Evolutionary conservation across 2,113 vertebrate genomes (phyloP).

Genomic region (Nymphicus hollandicus): DNA sequence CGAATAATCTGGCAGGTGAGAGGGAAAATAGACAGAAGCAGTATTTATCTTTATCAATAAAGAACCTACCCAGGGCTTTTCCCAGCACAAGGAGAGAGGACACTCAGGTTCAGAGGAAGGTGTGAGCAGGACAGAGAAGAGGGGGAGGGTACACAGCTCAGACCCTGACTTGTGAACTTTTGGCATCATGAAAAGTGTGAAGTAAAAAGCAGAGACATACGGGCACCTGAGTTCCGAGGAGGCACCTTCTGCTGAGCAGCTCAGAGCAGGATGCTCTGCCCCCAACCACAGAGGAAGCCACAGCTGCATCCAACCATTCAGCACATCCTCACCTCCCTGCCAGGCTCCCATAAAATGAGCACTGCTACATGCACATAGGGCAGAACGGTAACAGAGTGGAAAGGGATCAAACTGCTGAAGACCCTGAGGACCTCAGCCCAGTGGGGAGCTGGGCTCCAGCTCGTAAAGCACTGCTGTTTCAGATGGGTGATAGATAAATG

Average conservation of each 20-base stretch:
- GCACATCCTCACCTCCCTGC: not conserved
- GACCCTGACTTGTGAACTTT: not conserved
- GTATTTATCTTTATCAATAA: not conserved
- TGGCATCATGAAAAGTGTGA: not conserved
- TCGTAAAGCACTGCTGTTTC: not conserved
- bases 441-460: not conserved
- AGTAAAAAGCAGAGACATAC: not conserved
- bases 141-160: rapidly evolving
- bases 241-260: not conserved
- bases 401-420: not conserved
- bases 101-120: not conserved
- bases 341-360: rapidly evolving
- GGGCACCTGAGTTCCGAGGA: not conserved
- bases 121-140: not conserved
- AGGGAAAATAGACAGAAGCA: not conserved
- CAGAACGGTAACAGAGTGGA: not conserved
- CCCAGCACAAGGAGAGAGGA: not conserved
- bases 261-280: not conserved
- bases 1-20: not conserved
- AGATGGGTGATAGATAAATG: not conserved
- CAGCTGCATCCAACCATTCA: rapidly evolving
- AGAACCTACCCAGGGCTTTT: not conserved
- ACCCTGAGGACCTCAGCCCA: not conserved
- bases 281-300: not conserved
- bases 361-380: not conserved